A percentile compares a stretch with the other conserved stretches of the same genome.
Conservation (phyloP, 2,888 invertebrate genomes). For the Drosophila planitibia region DNA sequence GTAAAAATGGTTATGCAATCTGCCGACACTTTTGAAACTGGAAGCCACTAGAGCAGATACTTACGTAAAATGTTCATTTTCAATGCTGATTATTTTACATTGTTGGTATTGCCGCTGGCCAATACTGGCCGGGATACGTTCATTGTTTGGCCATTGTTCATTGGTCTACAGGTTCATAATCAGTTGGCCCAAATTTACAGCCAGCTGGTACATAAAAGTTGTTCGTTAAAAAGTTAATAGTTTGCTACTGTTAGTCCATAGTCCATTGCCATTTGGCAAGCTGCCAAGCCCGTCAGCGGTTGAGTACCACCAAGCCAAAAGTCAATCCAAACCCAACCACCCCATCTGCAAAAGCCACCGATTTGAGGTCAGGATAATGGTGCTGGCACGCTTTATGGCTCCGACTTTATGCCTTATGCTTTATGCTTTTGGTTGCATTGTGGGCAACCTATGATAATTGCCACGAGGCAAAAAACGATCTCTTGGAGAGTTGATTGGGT, state of each 20-base stretch:
- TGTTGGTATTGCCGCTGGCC: conserved; percentile 20
- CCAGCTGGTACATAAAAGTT: conserved; percentile 52
- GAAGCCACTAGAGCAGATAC: conserved; percentile 28
- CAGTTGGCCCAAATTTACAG: conserved; percentile 47
- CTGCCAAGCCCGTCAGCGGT: conserved; percentile 18
- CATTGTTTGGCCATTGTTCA: conserved; percentile 51
- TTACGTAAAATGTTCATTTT: conserved; percentile 31
- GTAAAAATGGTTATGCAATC: background rate
- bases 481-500: conserved; percentile 5
- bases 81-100: conserved; percentile 44
- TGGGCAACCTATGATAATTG: conserved; percentile 66
- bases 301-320: background rate
- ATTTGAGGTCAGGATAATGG: conserved; percentile 37
- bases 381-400: conserved; percentile 21
- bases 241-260: conserved; percentile 35
- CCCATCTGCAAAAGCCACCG: conserved; percentile 3
- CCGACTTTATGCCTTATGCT: conserved; percentile 33
- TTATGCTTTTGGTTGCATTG: conserved; percentile 39
- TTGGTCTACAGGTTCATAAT: conserved; percentile 29
- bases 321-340: background rate
- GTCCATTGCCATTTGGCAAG: conserved; percentile 34
- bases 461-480: conserved; percentile 10
- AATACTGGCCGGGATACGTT: conserved; percentile 15
- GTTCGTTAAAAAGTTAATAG: conserved; percentile 71
- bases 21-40: conserved; percentile 7